These are phyloP conservation scores for Neodiprion virginianus DNA, from an alignment of 1,140 invertebrate species.

Conservation along the genomic window DNA sequence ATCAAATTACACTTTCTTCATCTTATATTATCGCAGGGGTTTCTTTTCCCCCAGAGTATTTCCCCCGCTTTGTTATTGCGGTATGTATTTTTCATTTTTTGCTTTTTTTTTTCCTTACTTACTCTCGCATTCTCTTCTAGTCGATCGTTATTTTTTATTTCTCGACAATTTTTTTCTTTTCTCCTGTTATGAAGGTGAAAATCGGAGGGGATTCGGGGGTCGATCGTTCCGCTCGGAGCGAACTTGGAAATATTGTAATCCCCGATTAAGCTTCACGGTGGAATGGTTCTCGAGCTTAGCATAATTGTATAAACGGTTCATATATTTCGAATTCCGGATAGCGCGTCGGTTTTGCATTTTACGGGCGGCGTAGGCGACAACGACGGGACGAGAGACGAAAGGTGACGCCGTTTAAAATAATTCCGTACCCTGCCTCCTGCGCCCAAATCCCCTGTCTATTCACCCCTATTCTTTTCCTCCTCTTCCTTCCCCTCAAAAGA, in stretches of 20 bases:
- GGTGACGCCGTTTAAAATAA: conserved; percentile 7
- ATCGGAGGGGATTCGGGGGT: too few relatives aligned
- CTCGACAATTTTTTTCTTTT: background rate
- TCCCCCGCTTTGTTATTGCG: too few relatives aligned
- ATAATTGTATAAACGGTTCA: conserved; percentile 3
- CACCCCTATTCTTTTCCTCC: too few relatives aligned
- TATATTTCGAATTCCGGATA: conserved; percentile 3
- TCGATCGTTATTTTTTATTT: too few relatives aligned
- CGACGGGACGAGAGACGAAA: background rate
- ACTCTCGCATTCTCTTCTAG: too few relatives aligned
- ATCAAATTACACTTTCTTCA: too few relatives aligned
- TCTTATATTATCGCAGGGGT: too few relatives aligned
- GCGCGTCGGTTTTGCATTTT: conserved; percentile 6
- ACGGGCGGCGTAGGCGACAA: background rate
- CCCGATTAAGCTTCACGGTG: conserved; percentile 4
- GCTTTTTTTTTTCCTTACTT: too few relatives aligned
- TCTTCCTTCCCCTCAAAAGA: too few relatives aligned
- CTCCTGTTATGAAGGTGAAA: too few relatives aligned
- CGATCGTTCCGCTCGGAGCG: background rate
- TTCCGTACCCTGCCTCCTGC: background rate
- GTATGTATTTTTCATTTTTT: too few relatives aligned
- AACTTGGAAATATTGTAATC: conserved; percentile 1
- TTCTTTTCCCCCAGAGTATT: too few relatives aligned
- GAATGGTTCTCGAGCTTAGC: conserved; percentile 2
- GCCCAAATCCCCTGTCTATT: background rate